These are phyloP conservation scores for Cephus spinipes DNA, from an alignment of 2,888 invertebrate species.

Conservation along the genomic window DNA sequence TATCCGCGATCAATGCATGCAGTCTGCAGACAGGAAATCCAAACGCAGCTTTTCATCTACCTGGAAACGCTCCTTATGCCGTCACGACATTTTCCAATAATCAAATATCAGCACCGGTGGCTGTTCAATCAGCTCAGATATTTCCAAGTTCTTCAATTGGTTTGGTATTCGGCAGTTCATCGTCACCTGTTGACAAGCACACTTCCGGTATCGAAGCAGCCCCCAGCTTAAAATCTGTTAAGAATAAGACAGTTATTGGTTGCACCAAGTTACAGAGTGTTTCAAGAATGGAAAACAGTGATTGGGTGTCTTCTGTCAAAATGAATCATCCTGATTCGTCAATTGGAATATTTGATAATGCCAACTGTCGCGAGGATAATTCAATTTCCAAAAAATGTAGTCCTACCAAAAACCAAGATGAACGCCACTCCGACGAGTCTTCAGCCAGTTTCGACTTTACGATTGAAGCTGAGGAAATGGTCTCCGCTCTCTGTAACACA, in stretches of 20 bases:
- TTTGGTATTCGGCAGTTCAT: slow-evolving; percentile 23
- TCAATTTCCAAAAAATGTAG: background rate
- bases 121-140: slow-evolving; percentile 36
- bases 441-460: slow-evolving; percentile 72
- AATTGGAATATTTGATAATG: background rate
- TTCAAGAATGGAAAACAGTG: slow-evolving; percentile 24
- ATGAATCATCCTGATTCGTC: background rate
- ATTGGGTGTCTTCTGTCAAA: slow-evolving; percentile 30
- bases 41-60: slow-evolving; percentile 42
- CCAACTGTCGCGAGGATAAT: background rate
- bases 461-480: slow-evolving; percentile 73
- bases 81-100: slow-evolving; percentile 34
- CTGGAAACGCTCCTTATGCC: slow-evolving; percentile 39
- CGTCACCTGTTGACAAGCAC: slow-evolving; percentile 36
- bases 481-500: slow-evolving; percentile 72
- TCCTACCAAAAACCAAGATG: slow-evolving; percentile 39
- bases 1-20: slow-evolving; percentile 42
- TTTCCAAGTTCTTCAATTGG: slow-evolving; percentile 38
- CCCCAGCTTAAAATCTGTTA: slow-evolving; percentile 11
- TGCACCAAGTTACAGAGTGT: background rate
- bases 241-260: background rate
- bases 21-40: slow-evolving; percentile 46
- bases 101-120: slow-evolving; percentile 33
- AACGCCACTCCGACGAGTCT: slow-evolving; percentile 65
- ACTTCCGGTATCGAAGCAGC: slow-evolving; percentile 23